Percentiles rank a stretch among this genome's conserved stretches.
These are phyloP conservation scores for Cuniculus paca DNA, from an alignment of 2,797 vertebrate genomes.

Conservation along the genomic window DNA sequence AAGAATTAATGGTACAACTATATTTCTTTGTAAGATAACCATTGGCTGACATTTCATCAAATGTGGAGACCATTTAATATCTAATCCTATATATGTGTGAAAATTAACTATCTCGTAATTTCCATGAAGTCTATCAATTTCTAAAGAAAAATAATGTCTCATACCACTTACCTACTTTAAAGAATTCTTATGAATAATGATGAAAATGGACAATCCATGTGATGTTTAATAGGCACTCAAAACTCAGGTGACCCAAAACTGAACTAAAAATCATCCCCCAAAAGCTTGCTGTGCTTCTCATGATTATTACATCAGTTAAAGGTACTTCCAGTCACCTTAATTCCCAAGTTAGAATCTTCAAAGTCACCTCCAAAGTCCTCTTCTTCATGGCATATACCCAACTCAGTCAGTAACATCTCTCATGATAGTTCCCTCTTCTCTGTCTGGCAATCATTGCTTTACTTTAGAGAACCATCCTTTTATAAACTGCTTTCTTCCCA, in stretches of 20 bases:
- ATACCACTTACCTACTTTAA: slow-evolving; percentile 37
- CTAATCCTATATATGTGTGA: slow-evolving; percentile 20
- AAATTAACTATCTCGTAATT: slow-evolving; percentile 1
- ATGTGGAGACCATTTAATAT: neutral
- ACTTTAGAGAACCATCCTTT: slow-evolving; percentile 49
- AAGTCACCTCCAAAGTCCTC: neutral
- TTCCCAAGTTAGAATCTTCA: slow-evolving; percentile 32
- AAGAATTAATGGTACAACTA: slow-evolving; percentile 37
- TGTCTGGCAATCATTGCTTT: neutral
- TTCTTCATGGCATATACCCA: slow-evolving; percentile 22
- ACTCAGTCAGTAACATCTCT: slow-evolving; percentile 33
- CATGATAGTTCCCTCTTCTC: neutral
- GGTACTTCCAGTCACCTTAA: neutral
- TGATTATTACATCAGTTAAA: slow-evolving; percentile 21
- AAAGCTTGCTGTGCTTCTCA: neutral
- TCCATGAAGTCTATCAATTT: slow-evolving; percentile 32
- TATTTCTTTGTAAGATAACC: neutral
- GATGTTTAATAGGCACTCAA: slow-evolving; percentile 28
- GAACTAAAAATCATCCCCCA: neutral
- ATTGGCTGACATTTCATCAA: slow-evolving; percentile 60
- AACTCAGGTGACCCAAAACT: slow-evolving; percentile 44
- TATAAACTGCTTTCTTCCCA: neutral
- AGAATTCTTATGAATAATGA: slow-evolving; percentile 39
- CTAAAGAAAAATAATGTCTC: slow-evolving; percentile 31
- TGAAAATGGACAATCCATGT: slow-evolving; percentile 45